These are phyloP conservation scores for Pelodiscus sinensis DNA, from an alignment of 2,113 vertebrate genomes.

Conservation along the genomic window DNA sequence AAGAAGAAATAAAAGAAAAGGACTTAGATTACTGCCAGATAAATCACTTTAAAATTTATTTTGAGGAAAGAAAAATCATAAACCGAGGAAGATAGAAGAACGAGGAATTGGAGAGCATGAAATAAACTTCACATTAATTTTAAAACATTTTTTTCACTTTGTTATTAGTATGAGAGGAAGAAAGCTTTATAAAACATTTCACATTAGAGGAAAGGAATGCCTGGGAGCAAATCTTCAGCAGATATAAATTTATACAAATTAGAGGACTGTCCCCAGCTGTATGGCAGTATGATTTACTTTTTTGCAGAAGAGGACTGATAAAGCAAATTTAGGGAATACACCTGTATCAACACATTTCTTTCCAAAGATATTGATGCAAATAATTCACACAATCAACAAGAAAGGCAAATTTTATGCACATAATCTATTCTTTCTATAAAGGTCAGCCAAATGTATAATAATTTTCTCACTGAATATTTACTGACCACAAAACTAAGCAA, in stretches of 20 bases:
- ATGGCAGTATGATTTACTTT: not conserved
- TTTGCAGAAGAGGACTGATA: not conserved
- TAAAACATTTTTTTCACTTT: not conserved
- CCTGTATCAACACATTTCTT: not conserved
- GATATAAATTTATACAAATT: not conserved
- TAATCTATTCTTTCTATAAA: not conserved
- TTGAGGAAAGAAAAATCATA: not conserved
- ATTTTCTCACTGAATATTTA: not conserved
- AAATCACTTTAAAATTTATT: not conserved
- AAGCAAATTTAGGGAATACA: not conserved
- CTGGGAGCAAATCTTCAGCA: fast-evolving
- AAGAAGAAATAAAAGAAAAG: not conserved
- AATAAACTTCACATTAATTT: not conserved
- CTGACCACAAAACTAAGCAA: not conserved
- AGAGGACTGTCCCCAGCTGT: not conserved
- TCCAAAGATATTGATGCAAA: not conserved
- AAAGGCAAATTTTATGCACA: not conserved
- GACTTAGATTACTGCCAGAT: not conserved
- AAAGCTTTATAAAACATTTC: not conserved
- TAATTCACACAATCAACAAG: not conserved
- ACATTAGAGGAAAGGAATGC: not conserved
- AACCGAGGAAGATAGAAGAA: not conserved
- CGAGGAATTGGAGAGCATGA: not conserved
- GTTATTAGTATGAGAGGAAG: not conserved
- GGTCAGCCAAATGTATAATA: not conserved